phyloP scores from a whole-genome alignment of 2,888 invertebrate genomes.

The Volucella bombylans region DNA sequence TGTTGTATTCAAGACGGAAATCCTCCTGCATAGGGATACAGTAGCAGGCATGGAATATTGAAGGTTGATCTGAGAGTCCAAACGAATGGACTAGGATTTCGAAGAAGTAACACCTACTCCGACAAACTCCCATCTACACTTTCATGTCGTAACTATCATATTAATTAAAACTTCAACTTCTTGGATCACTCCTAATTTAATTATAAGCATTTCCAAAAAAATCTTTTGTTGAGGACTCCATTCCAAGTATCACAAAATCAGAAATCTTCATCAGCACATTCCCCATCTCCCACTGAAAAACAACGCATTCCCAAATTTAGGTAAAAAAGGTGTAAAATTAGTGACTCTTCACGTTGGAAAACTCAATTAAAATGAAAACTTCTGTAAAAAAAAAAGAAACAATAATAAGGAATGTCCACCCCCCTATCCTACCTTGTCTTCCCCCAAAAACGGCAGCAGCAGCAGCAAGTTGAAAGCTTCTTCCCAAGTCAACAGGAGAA shows the following conservation, averaged over 20 bases:
- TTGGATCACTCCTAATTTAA: conserved; percentile 7
- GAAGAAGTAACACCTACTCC: too few species aligned
- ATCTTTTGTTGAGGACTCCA: conserved; percentile 54
- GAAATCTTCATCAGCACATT: conserved; percentile 36
- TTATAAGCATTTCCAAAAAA: conserved; percentile 51
- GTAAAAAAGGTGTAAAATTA: conserved; percentile 67
- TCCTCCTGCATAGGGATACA: too few species aligned
- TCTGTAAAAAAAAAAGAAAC: conserved; percentile 75
- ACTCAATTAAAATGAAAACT: conserved; percentile 81
- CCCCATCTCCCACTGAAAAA: not conserved
- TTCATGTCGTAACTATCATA: too few species aligned
- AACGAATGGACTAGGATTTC: too few species aligned
- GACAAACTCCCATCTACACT: too few species aligned
- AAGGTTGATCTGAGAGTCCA: too few species aligned
- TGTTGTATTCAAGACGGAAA: too few species aligned
- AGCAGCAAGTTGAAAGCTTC: not conserved
- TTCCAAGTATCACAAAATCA: conserved; percentile 61
- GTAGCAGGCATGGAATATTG: too few species aligned
- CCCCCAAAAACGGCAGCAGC: not conserved
- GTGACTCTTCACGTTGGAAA: conserved; percentile 78
- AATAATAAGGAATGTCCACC: conserved; percentile 5
- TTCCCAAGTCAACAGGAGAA: conserved; percentile 48
- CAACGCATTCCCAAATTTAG: conserved; percentile 34
- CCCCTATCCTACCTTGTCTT: not conserved
- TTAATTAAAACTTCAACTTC: not conserved